Evolutionary conservation across 2,888 invertebrate species (phyloP).

Genomic region (Laothoe populi): DNA sequence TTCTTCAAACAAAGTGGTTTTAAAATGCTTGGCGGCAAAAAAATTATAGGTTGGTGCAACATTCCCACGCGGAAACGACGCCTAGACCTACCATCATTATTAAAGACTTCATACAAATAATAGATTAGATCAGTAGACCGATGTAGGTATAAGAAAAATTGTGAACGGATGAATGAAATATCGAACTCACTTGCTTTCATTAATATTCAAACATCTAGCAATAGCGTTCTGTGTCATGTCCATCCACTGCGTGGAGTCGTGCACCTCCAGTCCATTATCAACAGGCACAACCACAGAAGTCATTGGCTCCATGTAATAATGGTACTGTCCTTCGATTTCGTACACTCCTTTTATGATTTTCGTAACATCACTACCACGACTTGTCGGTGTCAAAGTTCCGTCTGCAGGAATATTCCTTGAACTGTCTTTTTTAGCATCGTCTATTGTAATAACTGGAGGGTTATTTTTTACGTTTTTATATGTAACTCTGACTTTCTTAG

Average conservation of each 20-base stretch:
- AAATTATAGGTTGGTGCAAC: no score
- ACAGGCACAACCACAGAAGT: conserved; percentile 87
- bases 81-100: no score
- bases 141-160: no score
- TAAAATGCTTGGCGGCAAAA: no score
- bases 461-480: conserved; percentile 71
- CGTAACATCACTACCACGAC: conserved; percentile 60
- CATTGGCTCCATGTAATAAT: conserved; percentile 90
- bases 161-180: background rate
- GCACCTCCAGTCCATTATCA: conserved; percentile 88
- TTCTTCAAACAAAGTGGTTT: no score
- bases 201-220: conserved; percentile 82
- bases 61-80: no score
- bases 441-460: conserved; percentile 67
- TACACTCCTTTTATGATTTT: conserved; percentile 84
- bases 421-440: conserved; percentile 74
- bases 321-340: conserved; percentile 88
- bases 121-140: no score
- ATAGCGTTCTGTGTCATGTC: conserved; percentile 85
- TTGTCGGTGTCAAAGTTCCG: conserved; percentile 53
- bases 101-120: no score
- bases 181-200: conserved; percentile 81
- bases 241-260: conserved; percentile 87
- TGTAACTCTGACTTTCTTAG: conserved; percentile 84
- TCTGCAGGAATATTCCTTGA: conserved; percentile 53